phyloP scores from a whole-genome alignment of 2,113 vertebrate genomes.

The Esox niger region DNA sequence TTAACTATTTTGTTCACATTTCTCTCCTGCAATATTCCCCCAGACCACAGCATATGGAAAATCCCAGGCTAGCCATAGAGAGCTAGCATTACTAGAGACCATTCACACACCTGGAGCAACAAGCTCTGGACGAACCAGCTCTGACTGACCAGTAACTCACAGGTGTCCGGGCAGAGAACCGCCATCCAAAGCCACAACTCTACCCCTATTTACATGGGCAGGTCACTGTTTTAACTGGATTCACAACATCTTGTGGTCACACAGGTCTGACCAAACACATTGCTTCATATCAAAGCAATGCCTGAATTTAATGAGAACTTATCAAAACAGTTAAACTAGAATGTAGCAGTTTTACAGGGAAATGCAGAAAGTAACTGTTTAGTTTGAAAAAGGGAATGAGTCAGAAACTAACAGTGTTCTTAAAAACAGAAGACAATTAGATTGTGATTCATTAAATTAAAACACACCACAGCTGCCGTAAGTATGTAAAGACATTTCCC shows the following conservation, averaged over 20 bases:
- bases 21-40: neutral
- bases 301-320: constrained; percentile 33
- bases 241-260: constrained; percentile 32
- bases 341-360: neutral
- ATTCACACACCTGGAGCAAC: constrained; percentile 27
- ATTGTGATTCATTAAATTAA: neutral
- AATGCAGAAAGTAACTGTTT: neutral
- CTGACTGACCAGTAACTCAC: constrained; percentile 7
- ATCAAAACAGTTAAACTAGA: constrained; percentile 25
- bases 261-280: constrained; percentile 30
- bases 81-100: neutral
- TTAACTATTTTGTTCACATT: neutral
- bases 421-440: constrained; percentile 1
- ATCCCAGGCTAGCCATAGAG: neutral
- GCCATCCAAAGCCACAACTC: constrained; percentile 1
- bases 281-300: constrained; percentile 25
- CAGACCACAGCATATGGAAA: no score
- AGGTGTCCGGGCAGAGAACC: constrained; percentile 33
- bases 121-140: constrained; percentile 11
- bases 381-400: neutral
- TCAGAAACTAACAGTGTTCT: constrained; percentile 16
- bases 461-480: neutral
- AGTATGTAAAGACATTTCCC: neutral
- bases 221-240: constrained; percentile 52
- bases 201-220: constrained; percentile 42